phyloP scores from a whole-genome alignment of 2,113 vertebrate species.

The Bagarius yarrelli region DNA sequence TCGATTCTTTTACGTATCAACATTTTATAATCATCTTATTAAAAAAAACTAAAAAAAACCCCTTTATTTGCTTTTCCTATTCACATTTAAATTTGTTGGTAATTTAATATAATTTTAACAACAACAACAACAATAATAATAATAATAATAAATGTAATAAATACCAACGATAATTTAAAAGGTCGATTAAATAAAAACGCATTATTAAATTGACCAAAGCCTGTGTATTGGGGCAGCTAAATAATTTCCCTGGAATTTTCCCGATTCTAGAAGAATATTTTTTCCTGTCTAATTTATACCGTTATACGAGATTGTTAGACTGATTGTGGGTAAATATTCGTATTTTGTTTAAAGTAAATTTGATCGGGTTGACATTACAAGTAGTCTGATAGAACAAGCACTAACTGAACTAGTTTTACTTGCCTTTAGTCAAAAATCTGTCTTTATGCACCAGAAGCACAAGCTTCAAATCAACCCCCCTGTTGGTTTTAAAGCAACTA shows the following conservation, averaged over 20 bases:
- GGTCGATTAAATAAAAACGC: too few relatives aligned
- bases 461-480: background rate
- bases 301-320: too few relatives aligned
- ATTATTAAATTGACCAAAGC: too few relatives aligned
- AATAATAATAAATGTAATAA: too few relatives aligned
- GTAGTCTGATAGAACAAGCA: background rate
- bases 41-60: background rate
- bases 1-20: background rate
- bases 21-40: background rate
- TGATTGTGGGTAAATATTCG: background rate
- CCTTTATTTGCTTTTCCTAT: background rate
- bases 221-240: too few relatives aligned
- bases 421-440: background rate
- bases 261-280: too few relatives aligned
- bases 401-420: background rate
- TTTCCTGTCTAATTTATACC: too few relatives aligned
- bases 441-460: background rate
- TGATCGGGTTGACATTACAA: background rate
- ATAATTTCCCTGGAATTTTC: too few relatives aligned
- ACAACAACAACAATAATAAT: too few relatives aligned
- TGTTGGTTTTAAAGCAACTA: conserved; percentile 41
- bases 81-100: background rate
- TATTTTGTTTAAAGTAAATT: background rate
- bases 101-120: too few relatives aligned
- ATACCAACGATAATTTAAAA: too few relatives aligned